A percentile compares a stretch with the other conserved stretches of the same genome.
Conservation (phyloP, 2,797 vertebrate species). For the Peromyscus nudipes region DNA sequence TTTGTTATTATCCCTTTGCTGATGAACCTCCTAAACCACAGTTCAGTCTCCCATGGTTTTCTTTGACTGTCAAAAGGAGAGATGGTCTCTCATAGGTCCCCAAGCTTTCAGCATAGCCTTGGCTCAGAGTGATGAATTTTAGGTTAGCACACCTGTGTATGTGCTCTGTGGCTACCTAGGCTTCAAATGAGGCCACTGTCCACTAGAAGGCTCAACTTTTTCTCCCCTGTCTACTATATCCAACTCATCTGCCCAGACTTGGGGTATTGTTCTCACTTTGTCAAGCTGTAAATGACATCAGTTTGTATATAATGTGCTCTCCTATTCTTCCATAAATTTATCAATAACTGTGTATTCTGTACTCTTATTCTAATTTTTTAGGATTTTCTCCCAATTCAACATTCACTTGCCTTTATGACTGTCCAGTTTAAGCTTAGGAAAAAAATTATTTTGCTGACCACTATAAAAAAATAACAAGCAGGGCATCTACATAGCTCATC, state of each 20-base stretch:
- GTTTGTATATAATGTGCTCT: background rate
- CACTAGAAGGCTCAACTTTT: rapidly evolving
- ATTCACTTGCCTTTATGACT: conserved; percentile 13
- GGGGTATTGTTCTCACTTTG: background rate
- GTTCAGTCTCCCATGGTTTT: background rate
- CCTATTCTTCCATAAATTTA: background rate
- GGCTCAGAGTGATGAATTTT: background rate
- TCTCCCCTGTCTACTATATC: background rate
- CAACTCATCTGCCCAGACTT: background rate
- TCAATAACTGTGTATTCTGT: background rate
- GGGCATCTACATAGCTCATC: background rate
- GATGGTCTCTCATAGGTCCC: background rate
- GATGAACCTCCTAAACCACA: background rate
- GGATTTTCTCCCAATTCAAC: background rate
- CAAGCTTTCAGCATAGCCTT: background rate
- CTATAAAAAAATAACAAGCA: background rate
- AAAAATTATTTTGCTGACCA: background rate
- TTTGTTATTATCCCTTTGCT: background rate
- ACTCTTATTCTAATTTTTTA: background rate
- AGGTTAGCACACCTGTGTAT: background rate
- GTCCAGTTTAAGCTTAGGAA: background rate
- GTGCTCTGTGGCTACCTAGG: no score
- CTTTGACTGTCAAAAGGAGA: background rate
- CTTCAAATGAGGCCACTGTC: no score
- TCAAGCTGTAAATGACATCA: background rate